Conservation (phyloP, 2,113 vertebrate genomes). For the Gallinago media region DNA sequence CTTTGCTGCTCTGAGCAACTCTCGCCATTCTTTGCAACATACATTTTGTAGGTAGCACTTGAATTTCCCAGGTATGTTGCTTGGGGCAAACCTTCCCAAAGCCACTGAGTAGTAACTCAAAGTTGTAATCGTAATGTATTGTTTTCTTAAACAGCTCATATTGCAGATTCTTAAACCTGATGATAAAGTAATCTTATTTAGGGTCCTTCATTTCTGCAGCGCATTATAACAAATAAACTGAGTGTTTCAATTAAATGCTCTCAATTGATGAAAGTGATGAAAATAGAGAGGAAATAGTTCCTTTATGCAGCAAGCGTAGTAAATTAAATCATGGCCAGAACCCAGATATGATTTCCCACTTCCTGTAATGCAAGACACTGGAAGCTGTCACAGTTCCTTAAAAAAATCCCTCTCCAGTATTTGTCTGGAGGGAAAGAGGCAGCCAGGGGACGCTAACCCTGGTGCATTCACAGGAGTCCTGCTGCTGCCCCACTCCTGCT, state of each 20-base stretch:
- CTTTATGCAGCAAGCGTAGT: conserved; percentile 17
- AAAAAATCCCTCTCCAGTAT: neutral
- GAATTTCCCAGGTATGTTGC: neutral
- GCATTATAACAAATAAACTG: neutral
- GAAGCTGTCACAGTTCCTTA: neutral
- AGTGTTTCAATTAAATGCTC: neutral
- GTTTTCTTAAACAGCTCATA: neutral
- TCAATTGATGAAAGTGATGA: neutral
- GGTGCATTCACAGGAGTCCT: accelerated
- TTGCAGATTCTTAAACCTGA: neutral
- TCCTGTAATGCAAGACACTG: neutral
- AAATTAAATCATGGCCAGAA: neutral
- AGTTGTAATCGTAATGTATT: accelerated
- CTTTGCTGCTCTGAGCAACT: neutral
- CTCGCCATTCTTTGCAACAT: neutral
- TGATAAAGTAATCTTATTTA: neutral
- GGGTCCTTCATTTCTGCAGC: neutral
- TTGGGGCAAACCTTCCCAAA: neutral
- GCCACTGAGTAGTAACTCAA: neutral
- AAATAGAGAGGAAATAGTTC: neutral
- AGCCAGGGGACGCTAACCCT: neutral
- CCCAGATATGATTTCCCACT: neutral
- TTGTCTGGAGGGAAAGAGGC: neutral
- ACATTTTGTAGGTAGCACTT: neutral
- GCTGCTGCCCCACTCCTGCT: neutral